Conservation (phyloP, 2,888 invertebrate species). For the Tanytarsus gracilentus region DNA sequence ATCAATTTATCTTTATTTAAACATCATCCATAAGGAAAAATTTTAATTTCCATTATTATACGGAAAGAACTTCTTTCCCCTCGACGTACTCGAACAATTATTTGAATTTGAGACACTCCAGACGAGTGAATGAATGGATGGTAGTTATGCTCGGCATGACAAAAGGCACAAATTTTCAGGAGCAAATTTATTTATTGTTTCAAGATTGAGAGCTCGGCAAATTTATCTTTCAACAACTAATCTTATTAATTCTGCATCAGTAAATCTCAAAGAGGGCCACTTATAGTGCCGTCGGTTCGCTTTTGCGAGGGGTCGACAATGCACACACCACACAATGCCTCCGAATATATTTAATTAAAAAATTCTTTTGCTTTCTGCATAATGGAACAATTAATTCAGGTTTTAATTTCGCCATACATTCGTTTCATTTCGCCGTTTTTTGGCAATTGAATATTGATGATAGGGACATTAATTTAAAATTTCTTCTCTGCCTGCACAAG, state of each 20-base stretch:
- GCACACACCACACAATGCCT: no score
- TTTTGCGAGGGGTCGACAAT: neutral
- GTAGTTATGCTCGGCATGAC: neutral
- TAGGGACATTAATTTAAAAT: slow-evolving; percentile 21
- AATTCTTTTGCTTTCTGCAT: slow-evolving; percentile 23
- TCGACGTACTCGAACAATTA: no score
- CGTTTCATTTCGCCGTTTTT: neutral
- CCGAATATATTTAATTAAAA: slow-evolving; percentile 23
- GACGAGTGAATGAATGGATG: neutral
- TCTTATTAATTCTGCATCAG: slow-evolving; percentile 23
- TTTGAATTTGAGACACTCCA: no score
- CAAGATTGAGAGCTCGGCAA: neutral
- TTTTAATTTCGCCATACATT: slow-evolving; percentile 17
- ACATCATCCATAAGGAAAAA: no score
- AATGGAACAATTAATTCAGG: slow-evolving; percentile 21
- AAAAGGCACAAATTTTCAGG: neutral
- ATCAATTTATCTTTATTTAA: no score
- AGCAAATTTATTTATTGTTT: slow-evolving; percentile 12
- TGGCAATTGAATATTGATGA: slow-evolving; percentile 28
- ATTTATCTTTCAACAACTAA: slow-evolving; percentile 21
- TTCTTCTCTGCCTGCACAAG: neutral
- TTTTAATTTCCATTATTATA: no score
- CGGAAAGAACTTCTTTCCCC: no score
- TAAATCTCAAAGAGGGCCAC: slow-evolving; percentile 18
- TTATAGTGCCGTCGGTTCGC: neutral